Base-by-base conservation (phyloP, 2,888 invertebrate species). In the Resseliella maxima region DNA sequence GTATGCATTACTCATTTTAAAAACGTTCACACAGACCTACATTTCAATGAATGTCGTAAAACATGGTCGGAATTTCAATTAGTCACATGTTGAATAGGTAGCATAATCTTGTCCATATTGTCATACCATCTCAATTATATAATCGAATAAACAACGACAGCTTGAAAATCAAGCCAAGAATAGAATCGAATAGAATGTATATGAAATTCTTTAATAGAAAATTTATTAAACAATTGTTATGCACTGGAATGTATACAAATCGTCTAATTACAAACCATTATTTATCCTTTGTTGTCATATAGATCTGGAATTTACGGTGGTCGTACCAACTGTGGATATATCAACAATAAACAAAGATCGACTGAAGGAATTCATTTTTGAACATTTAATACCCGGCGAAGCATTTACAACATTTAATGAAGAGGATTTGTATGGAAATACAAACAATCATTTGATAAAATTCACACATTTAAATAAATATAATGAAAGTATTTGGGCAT, bases 281-380 rank as follows among this genome's bases (percentile, higher is more conserved):
- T 12, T 6, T 50, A 18, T 50, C 46, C 46, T 50, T 50, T 50
- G 46, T 18, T 18, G 46, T 50, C 46, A 50, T 15, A 24, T 92
- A 94, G 94, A 93, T 89, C 92, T 92, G 88, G 93, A 93, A 18
- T 93, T 92, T 89, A 93, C 93, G 89, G 92, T 94, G 89, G 91
- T 94, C 89, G 92, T 93, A 86, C 93, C 93, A 21, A 91, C 91
- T 88, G 91, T 92, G 88, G 93, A 92, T 88, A 90, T 92, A 86
- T 90, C 91, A 87, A 91, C 91, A 87, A 91, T 92, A 88, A 92
- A 92, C 87, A 91, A 90, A 85, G 92, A 93, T 87, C 91, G 92
- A 81, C 91, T 94, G 87, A 93, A 93, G 89, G 92, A 92, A 89
- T 91, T 94, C 87, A 91, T 94, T 88, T 89, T 93, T 88, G 93